Base-by-base conservation (phyloP, 2,113 vertebrate species). In the Ailuropoda melanoleuca region DNA sequence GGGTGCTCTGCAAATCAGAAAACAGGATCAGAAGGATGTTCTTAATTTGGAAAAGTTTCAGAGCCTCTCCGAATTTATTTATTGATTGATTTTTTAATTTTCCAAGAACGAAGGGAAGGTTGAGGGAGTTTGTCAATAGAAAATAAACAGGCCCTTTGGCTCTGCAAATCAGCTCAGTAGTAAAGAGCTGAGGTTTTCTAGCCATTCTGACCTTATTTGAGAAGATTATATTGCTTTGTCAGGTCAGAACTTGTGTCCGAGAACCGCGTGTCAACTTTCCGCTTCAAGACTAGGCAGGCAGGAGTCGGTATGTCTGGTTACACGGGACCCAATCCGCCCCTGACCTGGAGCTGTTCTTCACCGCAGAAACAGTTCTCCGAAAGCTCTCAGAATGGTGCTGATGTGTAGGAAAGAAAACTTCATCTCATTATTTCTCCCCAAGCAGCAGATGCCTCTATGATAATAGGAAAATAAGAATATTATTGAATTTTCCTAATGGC, bases 191-290 rank as follows among this genome's bases (percentile, higher is more conserved):
- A n/a, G 90, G 93, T 93, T 96, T 97, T 92, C 92, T 93, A 94
- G 56, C 91, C 88, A 97, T 83, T 95, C 68, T 97, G 97, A 97
- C 86, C 97, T 83, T 96, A 64, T 98, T 98, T 90, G 95, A 97
- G 93, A 96, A 97, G 88, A 97, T 97, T 97, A 96, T 96, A 81
- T 90, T 97, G 62, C 95, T 98, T 93, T 55, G 86, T 98, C 96
- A 98, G 81, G 98, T 98, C 97, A 98, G 88, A 98, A 96, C 95
- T 97, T 98, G 95, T 96, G 87, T 98, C 86, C 88, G 97, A 89
- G 83, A 98, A 80, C 92, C 97, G 97, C 97, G 92, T 96, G 98
- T 98, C 98, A 98, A 95, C 92, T 99, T 98, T 98, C 95, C 66
- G 75, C 75, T 98, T 96, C 92, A 74, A 98, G 97, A 97, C 97